These are phyloP conservation scores for Euphysa ruthae DNA, from an alignment of 30 jellyfish, hydroid and myxozoan genomes.

Conservation along the genomic window DNA sequence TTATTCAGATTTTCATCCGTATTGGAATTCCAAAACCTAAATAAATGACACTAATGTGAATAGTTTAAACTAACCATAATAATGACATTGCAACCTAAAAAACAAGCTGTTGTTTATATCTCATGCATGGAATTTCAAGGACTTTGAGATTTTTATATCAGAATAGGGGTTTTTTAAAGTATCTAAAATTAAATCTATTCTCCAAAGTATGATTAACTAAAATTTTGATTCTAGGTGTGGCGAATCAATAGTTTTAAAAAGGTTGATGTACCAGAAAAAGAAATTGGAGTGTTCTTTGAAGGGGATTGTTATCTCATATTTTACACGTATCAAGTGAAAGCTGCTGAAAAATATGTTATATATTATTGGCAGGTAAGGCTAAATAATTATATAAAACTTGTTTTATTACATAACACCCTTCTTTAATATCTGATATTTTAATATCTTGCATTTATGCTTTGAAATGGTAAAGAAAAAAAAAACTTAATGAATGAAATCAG, in stretches of 20 bases:
- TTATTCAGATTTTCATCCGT: too few species aligned
- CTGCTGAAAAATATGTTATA: conserved; percentile 55
- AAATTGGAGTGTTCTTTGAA: conserved; percentile 66
- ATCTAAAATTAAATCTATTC: neutral
- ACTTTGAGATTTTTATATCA: too few species aligned
- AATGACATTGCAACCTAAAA: too few species aligned
- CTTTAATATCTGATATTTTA: neutral
- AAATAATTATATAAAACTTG: too few species aligned
- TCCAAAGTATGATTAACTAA: neutral
- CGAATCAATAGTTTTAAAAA: conserved; percentile 74
- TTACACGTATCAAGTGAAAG: conserved; percentile 60
- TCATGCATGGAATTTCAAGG: too few species aligned
- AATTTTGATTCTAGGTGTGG: conserved; percentile 56
- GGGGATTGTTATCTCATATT: conserved; percentile 87
- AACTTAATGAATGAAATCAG: too few species aligned
- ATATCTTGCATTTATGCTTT: neutral
- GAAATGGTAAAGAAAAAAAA: neutral
- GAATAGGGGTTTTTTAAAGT: neutral
- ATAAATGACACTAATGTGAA: too few species aligned
- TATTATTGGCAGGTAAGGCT: conserved; percentile 91
- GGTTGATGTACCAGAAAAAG: conserved; percentile 63
- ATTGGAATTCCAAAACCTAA: too few species aligned
- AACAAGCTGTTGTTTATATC: too few species aligned
- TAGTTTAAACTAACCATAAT: too few species aligned
- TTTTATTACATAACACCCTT: too few species aligned